Base-by-base conservation (phyloP, 2,113 vertebrate genomes). In the Paracanthobrama guichenoti region DNA sequence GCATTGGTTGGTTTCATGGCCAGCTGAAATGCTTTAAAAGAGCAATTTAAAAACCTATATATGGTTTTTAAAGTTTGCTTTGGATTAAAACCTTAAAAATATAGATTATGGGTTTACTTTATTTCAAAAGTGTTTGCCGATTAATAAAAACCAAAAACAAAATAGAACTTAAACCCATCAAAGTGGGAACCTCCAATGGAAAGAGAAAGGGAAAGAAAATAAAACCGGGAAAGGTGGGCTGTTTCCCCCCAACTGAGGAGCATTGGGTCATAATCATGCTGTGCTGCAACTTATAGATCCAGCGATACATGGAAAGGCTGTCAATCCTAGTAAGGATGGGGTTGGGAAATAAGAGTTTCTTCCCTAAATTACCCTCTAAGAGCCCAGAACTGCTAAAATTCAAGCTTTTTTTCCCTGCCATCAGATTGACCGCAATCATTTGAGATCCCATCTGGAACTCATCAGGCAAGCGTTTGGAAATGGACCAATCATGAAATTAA, bases 361-460 rank as follows among this genome's bases (percentile, higher is more conserved):
- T 81, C 26, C 60, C 79, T 59, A 80, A 76, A 79, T 85, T 64
- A 74, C 42, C 60, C 82, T 83, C 57, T 28, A 76, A 86, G 82
- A 86, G 53, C 82, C 69, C 83, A 81, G 67, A 86, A 59, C 86
- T 86, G 86, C 82, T 81, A 86, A 88, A 86, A 83, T 76, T 73
- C 81, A 74, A 67, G 76, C 18, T 85, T 81, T 87, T n/a, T 86
- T 79, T 48, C 57, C 74, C 82, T 85, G 83, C 83, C 83, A 82
- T 86, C 77, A 85, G 83, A 74, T 79, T 71, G 81, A 89, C 85
- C 66, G 57, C 64, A 81, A 81, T 81, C 79, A 71, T 71, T 53
- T 50, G 59, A 74, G 86, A 88, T 78, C 83, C 88, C 89, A 90
- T 90, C 88, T 90, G 90, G 86, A 86, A 78, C 73, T 60, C 83